These are phyloP conservation scores for Nomada ruficornis DNA, from an alignment of 2,888 invertebrate species.

Conservation along the genomic window DNA sequence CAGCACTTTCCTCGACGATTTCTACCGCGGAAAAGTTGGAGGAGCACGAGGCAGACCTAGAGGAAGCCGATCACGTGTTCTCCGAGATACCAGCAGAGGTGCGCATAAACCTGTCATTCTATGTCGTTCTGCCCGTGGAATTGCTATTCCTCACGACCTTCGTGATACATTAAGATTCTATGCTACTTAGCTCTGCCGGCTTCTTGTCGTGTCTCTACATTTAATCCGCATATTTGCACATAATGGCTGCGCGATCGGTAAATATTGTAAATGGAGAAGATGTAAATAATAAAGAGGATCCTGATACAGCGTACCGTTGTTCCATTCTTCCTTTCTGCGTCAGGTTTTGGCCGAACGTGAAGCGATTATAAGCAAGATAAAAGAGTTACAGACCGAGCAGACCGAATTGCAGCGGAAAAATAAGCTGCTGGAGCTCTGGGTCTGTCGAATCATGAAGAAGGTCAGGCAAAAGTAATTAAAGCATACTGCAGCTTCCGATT, in stretches of 20 bases:
- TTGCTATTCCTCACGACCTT: constrained; percentile 70
- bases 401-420: constrained; percentile 63
- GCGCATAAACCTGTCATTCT: constrained; percentile 71
- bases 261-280: constrained; percentile 25
- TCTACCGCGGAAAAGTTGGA: constrained; percentile 64
- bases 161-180: constrained; percentile 65
- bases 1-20: constrained; percentile 45
- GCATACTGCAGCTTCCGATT: too few species aligned
- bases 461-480: constrained; percentile 27
- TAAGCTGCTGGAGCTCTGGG: constrained; percentile 65
- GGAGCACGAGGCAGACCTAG: constrained; percentile 54
- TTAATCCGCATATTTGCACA: constrained; percentile 44
- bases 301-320: constrained; percentile 16
- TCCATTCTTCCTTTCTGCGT: neutral
- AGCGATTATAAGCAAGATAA: constrained; percentile 61
- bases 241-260: constrained; percentile 37
- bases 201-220: constrained; percentile 21
- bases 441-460: constrained; percentile 58
- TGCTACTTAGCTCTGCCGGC: constrained; percentile 2
- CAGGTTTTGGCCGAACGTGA: constrained; percentile 69
- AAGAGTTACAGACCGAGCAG: constrained; percentile 56
- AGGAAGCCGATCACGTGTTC: constrained; percentile 65
- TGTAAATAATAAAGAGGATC: constrained; percentile 43
- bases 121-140: constrained; percentile 65
- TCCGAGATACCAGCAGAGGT: constrained; percentile 73